Evolutionary conservation across 2,888 invertebrate species (phyloP).

Genomic region (Lordiphosa andalusiaca): DNA sequence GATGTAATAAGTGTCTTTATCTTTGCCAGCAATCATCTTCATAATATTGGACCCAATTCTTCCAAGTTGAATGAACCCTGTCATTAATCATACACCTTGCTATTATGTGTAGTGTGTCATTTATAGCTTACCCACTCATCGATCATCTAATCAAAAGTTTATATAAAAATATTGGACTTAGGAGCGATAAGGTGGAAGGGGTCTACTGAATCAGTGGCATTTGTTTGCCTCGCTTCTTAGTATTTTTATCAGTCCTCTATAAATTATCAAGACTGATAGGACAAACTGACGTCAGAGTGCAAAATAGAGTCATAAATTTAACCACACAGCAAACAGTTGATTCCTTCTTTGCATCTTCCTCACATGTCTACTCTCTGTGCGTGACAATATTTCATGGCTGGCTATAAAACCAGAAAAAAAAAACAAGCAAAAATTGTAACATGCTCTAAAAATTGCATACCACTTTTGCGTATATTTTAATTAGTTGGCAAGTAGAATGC

Average conservation of each 20-base stretch:
- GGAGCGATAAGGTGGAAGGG: not conserved
- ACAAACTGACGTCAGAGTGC: slow-evolving; percentile 43
- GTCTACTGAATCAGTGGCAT: slow-evolving; percentile 3
- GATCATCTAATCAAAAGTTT: too few species aligned
- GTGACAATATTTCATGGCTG: slow-evolving; percentile 63
- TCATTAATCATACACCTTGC: too few species aligned
- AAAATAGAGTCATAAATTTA: slow-evolving; percentile 57
- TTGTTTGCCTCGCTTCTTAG: slow-evolving; percentile 1
- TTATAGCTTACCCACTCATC: too few species aligned
- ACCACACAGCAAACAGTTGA: slow-evolving; percentile 6
- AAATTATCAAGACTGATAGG: slow-evolving; percentile 2
- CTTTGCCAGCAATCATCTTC: too few species aligned
- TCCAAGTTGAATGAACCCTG: too few species aligned
- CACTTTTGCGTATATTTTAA: slow-evolving; percentile 55
- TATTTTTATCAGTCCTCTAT: slow-evolving; percentile 50
- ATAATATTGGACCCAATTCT: too few species aligned
- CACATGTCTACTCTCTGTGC: slow-evolving; percentile 31
- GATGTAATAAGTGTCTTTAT: slow-evolving; percentile 39
- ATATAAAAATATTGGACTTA: too few species aligned
- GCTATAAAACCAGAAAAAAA: slow-evolving; percentile 14
- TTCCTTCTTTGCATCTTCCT: slow-evolving; percentile 20
- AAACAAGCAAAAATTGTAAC: slow-evolving; percentile 19
- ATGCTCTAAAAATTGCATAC: slow-evolving; percentile 50
- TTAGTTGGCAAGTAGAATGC: slow-evolving; percentile 38
- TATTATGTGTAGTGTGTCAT: too few species aligned